Base-by-base conservation (phyloP, 2,797 vertebrate genomes). In the Netta rufina region DNA sequence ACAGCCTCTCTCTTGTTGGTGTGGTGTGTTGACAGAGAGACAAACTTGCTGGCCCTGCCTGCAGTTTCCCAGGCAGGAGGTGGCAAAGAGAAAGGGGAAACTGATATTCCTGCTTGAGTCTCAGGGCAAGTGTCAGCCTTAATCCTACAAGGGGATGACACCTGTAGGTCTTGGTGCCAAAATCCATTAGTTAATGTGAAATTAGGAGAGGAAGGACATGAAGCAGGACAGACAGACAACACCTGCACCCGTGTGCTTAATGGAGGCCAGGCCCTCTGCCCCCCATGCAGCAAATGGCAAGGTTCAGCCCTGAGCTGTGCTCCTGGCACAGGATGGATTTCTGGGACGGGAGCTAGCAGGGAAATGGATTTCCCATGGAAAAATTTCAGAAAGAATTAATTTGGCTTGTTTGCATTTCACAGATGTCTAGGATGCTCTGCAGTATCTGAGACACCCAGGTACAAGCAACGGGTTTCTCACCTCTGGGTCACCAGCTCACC, bases 111-210 rank as follows among this genome's bases (percentile, higher is more conserved):
- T 62, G 72, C 57, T 38, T 1, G 2, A 57, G 32, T 84, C 70
- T 60, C 92, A 49, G 89, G 91, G 73, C 76, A 47, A 72, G 74
- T 9, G 67, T 57, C 83, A 93, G 81, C 86, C 90, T 83, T 33
- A 19, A 89, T 80, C 72, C 86, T 24, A 33, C 24, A 60, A 27
- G 18, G 28, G 72, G n/a, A 41, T 9, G 51, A 64, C 77, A 84
- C 92, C 76, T 84, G 76, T 1, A 89, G 83, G 39, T 83, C 74
- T 27, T 13, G 19, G 58, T 33, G 53, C 88, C 74, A 39, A 25
- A 33, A 45, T 9, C 1, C 1, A 28, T 61, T 1, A 39, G 41
- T 17, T 56, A 89, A 20, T 30, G 69, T 16, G 33, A 69, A 76
- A 73, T 38, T 49, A 30, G 76, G 82, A n/a, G 49, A 54, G 33